Evolutionary conservation across 2,797 vertebrate species (phyloP).

Genomic region (Champsocephalus esox): DNA sequence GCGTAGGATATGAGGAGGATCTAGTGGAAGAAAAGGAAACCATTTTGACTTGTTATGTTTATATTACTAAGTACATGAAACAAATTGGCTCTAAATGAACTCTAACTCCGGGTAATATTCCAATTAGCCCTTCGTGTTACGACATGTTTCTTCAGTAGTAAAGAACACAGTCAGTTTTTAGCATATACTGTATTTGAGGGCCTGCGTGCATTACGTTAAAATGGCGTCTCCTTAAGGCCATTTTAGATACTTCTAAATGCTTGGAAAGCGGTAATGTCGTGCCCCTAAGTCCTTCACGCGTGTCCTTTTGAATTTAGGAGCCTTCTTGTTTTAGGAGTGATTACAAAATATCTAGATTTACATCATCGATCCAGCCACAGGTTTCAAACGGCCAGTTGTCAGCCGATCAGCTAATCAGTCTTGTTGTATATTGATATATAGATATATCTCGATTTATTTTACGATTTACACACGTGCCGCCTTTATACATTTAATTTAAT

Average conservation of each 20-base stretch:
- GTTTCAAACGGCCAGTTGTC: too few relatives aligned
- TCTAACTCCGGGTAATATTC: background rate
- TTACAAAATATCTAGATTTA: too few relatives aligned
- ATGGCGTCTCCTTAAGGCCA: background rate
- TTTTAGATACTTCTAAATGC: background rate
- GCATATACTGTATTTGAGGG: too few relatives aligned
- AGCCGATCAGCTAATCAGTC: too few relatives aligned
- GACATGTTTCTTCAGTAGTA: background rate
- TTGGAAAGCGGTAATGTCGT: background rate
- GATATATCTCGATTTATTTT: too few relatives aligned
- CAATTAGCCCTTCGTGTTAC: background rate
- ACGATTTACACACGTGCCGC: too few relatives aligned
- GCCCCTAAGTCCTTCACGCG: background rate
- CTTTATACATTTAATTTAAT: accelerated
- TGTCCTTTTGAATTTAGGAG: background rate
- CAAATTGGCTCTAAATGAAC: too few relatives aligned
- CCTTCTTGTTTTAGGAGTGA: background rate
- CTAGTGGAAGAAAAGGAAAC: background rate
- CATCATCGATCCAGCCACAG: too few relatives aligned
- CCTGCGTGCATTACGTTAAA: background rate
- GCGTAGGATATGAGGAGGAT: background rate
- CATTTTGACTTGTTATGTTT: background rate
- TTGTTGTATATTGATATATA: too few relatives aligned
- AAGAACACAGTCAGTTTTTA: background rate
- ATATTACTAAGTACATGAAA: too few relatives aligned